phyloP scores from a whole-genome alignment of 2,888 invertebrate genomes.

The Hyalella azteca region DNA sequence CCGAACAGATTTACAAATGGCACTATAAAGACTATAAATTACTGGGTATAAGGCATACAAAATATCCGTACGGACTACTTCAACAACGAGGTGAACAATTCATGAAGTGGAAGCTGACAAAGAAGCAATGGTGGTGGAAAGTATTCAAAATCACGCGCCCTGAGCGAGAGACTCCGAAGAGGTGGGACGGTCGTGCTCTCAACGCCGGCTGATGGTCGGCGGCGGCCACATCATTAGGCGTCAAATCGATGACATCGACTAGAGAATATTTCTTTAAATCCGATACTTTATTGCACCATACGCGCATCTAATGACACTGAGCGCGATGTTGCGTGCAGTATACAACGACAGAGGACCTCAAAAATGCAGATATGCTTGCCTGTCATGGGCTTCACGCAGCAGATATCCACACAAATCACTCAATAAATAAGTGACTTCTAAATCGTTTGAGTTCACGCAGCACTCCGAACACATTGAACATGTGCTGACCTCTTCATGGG shows the following conservation, averaged over 20 bases:
- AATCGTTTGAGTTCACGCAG: too few relatives aligned
- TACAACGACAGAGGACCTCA: slow-evolving; percentile 6
- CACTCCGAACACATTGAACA: too few relatives aligned
- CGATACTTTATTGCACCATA: slow-evolving; percentile 16
- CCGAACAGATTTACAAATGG: neutral
- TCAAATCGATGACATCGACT: slow-evolving; percentile 20
- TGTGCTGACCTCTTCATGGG: too few relatives aligned
- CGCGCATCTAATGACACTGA: slow-evolving; percentile 10
- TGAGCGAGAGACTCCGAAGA: neutral
- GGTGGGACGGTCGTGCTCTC: neutral
- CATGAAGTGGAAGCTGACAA: neutral
- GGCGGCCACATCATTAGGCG: neutral
- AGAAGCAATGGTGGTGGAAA: neutral
- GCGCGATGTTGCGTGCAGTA: slow-evolving; percentile 4
- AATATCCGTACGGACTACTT: neutral
- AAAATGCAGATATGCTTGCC: neutral
- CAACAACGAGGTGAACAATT: neutral
- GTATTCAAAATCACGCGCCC: neutral
- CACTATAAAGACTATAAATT: neutral
- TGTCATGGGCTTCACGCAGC: too few relatives aligned
- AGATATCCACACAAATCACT: too few relatives aligned
- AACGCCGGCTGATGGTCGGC: neutral
- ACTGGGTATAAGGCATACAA: neutral
- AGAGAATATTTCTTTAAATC: slow-evolving; percentile 17
- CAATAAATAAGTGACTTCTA: too few relatives aligned